These are phyloP conservation scores for Hydriomena furcata DNA, from an alignment of 2,888 invertebrate genomes.

Conservation along the genomic window DNA sequence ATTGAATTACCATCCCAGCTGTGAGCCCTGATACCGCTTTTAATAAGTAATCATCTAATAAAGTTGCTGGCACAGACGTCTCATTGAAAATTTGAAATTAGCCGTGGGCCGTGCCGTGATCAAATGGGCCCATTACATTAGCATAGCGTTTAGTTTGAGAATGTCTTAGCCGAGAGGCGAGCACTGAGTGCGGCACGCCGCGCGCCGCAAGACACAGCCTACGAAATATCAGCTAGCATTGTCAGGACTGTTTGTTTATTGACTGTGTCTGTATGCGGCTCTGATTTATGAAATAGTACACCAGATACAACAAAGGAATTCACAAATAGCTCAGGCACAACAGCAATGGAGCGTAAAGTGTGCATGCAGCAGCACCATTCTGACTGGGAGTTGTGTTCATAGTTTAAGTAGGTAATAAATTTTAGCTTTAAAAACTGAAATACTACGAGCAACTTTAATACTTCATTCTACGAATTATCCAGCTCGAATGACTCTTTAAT, in stretches of 20 bases:
- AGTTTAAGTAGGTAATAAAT: no score
- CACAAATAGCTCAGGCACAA: background rate
- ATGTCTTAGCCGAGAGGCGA: slow-evolving; percentile 55
- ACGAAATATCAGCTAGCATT: slow-evolving; percentile 17
- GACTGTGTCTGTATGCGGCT: background rate
- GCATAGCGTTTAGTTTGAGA: slow-evolving; percentile 79
- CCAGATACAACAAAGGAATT: background rate
- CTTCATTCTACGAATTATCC: background rate
- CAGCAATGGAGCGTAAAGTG: no score
- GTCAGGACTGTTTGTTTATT: slow-evolving; percentile 5
- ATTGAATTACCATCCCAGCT: slow-evolving; percentile 33
- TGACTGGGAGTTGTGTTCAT: no score
- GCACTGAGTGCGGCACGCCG: slow-evolving; percentile 53
- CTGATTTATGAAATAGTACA: background rate
- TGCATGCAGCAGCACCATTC: no score
- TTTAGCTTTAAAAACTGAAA: no score
- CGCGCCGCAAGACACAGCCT: slow-evolving; percentile 50
- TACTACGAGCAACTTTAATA: background rate
- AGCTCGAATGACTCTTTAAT: background rate
- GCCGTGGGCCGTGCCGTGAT: slow-evolving; percentile 69
- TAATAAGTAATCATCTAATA: slow-evolving; percentile 59
- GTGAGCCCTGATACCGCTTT: slow-evolving; percentile 29
- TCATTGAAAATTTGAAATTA: slow-evolving; percentile 77
- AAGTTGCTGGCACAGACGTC: slow-evolving; percentile 67
- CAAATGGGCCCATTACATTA: slow-evolving; percentile 80